phyloP scores from a whole-genome alignment of 2,797 vertebrate species.

The Cyprinodon diabolis region DNA sequence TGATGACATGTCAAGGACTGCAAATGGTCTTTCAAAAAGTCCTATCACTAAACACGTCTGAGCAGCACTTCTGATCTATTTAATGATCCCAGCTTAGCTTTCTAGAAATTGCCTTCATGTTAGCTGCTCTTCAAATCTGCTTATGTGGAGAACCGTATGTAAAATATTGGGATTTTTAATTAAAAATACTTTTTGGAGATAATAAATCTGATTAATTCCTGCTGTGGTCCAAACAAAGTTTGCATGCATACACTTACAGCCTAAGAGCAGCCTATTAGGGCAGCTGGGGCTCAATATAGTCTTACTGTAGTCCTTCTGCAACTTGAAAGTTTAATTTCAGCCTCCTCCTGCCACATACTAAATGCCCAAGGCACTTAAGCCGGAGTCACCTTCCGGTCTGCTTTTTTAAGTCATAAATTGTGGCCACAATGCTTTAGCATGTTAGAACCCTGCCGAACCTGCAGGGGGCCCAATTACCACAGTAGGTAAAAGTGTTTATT shows the following conservation, averaged over 20 bases:
- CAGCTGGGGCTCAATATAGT: no score
- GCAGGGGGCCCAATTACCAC: background rate
- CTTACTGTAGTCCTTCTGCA: no score
- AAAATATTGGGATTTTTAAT: background rate
- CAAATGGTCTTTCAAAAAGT: constrained; percentile 4
- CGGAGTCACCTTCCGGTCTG: background rate
- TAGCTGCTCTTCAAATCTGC: constrained; percentile 25
- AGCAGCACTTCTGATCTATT: constrained; percentile 34
- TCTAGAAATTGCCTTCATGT: constrained; percentile 18
- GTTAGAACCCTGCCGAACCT: background rate
- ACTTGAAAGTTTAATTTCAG: no score
- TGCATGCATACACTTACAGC: background rate
- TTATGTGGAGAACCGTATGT: background rate
- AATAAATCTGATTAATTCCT: no score
- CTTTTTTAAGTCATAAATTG: background rate
- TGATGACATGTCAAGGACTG: background rate
- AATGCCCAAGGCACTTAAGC: no score
- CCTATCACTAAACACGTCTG: background rate
- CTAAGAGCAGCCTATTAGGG: no score
- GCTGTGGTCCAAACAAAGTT: no score
- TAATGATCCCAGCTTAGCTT: constrained; percentile 24
- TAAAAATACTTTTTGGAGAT: no score
- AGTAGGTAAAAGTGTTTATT: no score
- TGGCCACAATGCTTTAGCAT: no score
- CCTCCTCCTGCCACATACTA: no score